Evolutionary conservation across 1,140 invertebrate species (phyloP), one percentile per base, ranked within the genome.

Genomic region (Holcopasites calliopsidis): DNA sequence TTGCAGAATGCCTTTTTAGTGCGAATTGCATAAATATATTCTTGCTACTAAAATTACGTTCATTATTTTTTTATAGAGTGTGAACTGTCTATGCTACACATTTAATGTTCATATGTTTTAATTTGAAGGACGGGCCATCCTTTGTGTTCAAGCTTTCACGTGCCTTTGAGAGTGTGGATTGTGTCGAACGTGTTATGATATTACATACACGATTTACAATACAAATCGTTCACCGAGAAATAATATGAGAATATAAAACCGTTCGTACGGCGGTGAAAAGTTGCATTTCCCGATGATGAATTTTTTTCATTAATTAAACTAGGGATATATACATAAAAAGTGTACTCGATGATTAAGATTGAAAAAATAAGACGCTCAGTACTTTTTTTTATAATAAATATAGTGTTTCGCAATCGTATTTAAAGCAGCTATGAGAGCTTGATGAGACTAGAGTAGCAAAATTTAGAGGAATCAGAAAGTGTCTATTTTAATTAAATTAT

Each of bases 1-100:
- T 66, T 42, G 28, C 38, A 44, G 61, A 66, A 74, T 74, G 71
- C 71, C 71, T 69, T 74, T 55, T 60, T 66, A 73, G 38, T 54
- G 61, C 44, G 42, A 55, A 49, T 21, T 70, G 68, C 58, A 66
- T 55, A 62, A 61, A 21, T 33, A 33, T 50, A 66, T 35, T 55
- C 62, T 54, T 74, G 61, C 71, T 74, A 66, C 28, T 44, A 54
- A 44, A 65, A n/a, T 66, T 74, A 55, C 28, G 7, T 73, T 73
- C 40, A 38, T 65, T n/a, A n/a, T n/a, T 40, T 35, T 31, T 60
- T 13, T 55, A 55, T 35, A 73, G 60, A 72, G 70, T 52, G 60
- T 64, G 70, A 54, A 44, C 26, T 44, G 49, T 74, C 16, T 74
- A 64, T 55, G 61, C 26, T 52, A 42, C 42, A 44, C 42, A 4